Evolutionary conservation across 2,797 vertebrate genomes (phyloP), one percentile per base, ranked within the genome.

Genomic region (Chelonia mydas): DNA sequence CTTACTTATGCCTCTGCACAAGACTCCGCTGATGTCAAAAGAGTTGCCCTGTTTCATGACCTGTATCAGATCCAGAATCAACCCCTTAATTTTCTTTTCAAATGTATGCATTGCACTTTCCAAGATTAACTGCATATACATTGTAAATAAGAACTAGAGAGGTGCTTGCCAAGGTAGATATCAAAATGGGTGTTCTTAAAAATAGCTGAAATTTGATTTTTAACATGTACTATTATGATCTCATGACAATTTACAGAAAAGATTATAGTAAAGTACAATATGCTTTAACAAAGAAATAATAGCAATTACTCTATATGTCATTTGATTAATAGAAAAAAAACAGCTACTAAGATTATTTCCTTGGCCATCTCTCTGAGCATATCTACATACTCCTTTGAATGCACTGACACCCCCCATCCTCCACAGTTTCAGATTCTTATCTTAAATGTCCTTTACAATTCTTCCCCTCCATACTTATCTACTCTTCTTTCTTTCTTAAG

Each of bases 311-410:
- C 51, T 68, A 94, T 88, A 94, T 94, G 16, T 68, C 33, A 16
- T n/a, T n/a, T 68, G 61, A 68, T 92, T 96, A 91, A 85, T 57
- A 96, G 84, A 90, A 89, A 91, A 90, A 88, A 92, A 41, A 41
- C 94, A 96, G 94, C 95, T 96, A 95, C 51, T 86, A 90, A 85
- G 87, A 78, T 76, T 23, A 7, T 6, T 90, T 94, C n/a, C 95
- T 97, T 93, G 87, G 91, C 82, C 27, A 5, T 89, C 93, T 90
- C 55, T 90, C 89, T 89, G 92, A 87, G 88, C 41, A 76, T 25
- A 45, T 6, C 41, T 74, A 10, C 83, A 84, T 94, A 94, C 89
- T 93, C 96, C 94, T 88, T 96, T 90, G 53, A 81, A 84, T 77
- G 93, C 11, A 41, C 4, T 27, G 72, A 23, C 41, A 41, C 23